These are phyloP conservation scores for Enteromius trimaculatus DNA, from an alignment of 2,797 vertebrate genomes.

Conservation along the genomic window DNA sequence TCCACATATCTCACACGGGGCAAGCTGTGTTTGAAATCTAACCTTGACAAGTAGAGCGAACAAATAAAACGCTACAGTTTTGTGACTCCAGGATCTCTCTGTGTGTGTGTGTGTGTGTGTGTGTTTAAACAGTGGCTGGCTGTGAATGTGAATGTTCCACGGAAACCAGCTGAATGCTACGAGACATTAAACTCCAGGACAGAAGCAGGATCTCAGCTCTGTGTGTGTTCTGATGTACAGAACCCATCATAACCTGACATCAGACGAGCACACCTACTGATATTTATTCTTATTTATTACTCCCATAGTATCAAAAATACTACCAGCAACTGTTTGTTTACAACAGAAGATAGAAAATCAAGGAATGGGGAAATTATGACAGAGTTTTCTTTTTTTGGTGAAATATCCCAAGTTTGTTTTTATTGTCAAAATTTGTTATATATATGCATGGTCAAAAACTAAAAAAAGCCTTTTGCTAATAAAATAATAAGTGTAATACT, in stretches of 20 bases:
- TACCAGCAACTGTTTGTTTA: neutral
- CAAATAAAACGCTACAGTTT: neutral
- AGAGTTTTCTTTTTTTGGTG: neutral
- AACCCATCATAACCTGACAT: neutral
- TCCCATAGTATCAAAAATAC: neutral
- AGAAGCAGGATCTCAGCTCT: neutral
- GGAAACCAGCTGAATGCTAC: neutral
- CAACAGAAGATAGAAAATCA: neutral
- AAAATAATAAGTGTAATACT: no score
- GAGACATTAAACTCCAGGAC: neutral
- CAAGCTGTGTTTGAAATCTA: conserved; percentile 7
- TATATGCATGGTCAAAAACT: no score
- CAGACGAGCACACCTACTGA: neutral
- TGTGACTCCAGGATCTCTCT: neutral
- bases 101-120: neutral
- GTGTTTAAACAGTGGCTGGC: neutral
- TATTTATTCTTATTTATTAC: neutral
- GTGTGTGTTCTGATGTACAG: neutral
- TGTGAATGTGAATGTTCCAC: neutral
- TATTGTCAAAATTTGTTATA: neutral
- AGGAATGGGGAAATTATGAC: neutral
- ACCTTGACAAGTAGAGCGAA: neutral
- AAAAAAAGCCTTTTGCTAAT: no score
- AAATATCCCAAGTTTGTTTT: neutral
- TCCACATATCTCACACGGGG: conserved; percentile 35